phyloP scores from a whole-genome alignment of 1,140 invertebrate species.

The Pentalonia nigronervosa region DNA sequence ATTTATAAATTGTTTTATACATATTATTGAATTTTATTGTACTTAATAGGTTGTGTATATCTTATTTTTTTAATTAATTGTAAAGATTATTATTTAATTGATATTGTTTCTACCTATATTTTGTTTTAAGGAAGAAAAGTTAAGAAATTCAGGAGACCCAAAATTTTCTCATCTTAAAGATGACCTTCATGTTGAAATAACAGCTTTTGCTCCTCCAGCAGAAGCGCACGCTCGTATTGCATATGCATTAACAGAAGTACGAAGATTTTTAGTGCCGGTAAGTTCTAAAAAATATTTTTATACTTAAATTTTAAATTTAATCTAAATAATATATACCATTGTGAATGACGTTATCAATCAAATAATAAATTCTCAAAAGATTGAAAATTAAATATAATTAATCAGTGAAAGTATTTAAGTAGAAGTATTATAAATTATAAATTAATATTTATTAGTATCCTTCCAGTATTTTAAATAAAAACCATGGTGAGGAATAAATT shows the following conservation, averaged over 20 bases:
- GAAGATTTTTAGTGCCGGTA: constrained; percentile 77
- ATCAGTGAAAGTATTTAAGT: background rate
- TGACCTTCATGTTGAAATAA: constrained; percentile 90
- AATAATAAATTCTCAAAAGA: background rate
- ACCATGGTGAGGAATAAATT: background rate
- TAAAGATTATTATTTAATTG: background rate
- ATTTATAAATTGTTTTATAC: background rate
- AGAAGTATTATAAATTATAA: background rate
- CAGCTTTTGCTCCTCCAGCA: constrained; percentile 81
- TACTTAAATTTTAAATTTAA: background rate
- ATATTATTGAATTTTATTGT: background rate
- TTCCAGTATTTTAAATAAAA: background rate
- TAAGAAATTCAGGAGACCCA: constrained; percentile 81
- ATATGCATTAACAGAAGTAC: constrained; percentile 81
- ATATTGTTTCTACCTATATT: background rate
- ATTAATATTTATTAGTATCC: background rate
- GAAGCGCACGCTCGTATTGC: constrained; percentile 89
- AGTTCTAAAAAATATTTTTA: constrained; percentile 63
- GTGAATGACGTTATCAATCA: background rate
- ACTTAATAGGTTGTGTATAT: background rate
- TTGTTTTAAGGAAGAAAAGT: constrained; percentile 78
- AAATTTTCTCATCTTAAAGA: constrained; percentile 90
- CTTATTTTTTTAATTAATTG: background rate
- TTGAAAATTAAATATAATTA: background rate
- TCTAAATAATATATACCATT: background rate